Conservation (phyloP, 2,797 vertebrate species). For the Sebastes hopkinsi region DNA sequence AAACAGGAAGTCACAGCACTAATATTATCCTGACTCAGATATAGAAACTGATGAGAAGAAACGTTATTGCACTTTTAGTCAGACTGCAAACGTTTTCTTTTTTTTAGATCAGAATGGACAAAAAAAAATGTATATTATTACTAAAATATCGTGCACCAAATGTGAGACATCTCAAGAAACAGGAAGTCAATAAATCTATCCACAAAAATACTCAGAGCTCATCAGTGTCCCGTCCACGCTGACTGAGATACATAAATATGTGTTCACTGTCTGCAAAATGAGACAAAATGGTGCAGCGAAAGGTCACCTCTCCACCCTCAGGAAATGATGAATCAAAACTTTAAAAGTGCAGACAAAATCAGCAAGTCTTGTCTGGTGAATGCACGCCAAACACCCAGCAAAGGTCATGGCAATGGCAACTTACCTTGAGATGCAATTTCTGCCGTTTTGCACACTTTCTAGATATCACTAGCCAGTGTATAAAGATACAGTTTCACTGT, state of each 20-base stretch:
- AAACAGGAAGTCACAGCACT: slow-evolving; percentile 67
- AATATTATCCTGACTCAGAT: slow-evolving; percentile 59
- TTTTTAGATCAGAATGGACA: neutral
- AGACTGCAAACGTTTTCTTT: neutral
- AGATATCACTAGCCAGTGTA: too few species aligned
- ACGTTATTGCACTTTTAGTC: slow-evolving; percentile 1
- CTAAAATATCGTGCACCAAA: neutral
- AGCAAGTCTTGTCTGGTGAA: neutral
- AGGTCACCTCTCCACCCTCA: slow-evolving; percentile 15
- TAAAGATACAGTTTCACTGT: neutral
- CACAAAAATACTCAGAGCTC: neutral
- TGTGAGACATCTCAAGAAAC: neutral
- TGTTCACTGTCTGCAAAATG: neutral
- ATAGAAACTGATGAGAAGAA: slow-evolving; percentile 30
- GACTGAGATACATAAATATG: neutral
- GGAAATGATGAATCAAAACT: slow-evolving; percentile 31
- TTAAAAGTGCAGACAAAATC: slow-evolving; percentile 1
- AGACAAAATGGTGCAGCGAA: slow-evolving; percentile 9
- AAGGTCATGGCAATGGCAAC: neutral
- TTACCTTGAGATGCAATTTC: neutral
- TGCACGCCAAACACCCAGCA: neutral
- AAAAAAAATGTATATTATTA: neutral
- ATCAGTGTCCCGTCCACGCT: neutral
- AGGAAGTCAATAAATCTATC: neutral
- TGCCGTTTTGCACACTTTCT: neutral